Evolutionary conservation across 1,140 invertebrate genomes (phyloP).

Genomic region (Caenorhabditis remanei): DNA sequence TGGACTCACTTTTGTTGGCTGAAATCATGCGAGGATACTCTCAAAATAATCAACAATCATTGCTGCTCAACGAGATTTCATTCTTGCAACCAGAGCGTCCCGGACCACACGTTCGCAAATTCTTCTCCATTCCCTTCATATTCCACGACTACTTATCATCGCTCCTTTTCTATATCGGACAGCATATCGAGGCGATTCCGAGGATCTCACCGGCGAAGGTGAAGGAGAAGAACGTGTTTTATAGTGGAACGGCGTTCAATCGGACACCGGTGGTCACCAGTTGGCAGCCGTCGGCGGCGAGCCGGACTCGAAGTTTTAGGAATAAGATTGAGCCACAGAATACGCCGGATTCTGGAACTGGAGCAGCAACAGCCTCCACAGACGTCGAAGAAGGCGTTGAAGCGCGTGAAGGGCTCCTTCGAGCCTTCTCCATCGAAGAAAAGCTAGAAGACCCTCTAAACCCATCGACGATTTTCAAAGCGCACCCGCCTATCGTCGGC

Average conservation of each 20-base stretch:
- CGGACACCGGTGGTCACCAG: background rate
- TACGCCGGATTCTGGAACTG: background rate
- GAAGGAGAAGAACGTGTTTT: background rate
- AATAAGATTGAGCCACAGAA: background rate
- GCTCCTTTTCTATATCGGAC: background rate
- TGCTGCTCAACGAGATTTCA: background rate
- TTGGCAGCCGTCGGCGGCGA: background rate
- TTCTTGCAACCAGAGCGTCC: background rate
- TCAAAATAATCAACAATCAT: conserved; percentile 23
- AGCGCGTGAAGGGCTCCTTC: background rate
- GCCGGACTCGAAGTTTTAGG: background rate
- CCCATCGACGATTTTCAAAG: background rate
- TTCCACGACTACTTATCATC: conserved; percentile 11
- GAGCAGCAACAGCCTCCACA: too few species aligned
- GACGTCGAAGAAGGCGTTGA: background rate
- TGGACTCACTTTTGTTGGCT: background rate
- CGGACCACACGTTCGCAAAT: background rate
- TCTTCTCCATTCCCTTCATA: conserved; percentile 34
- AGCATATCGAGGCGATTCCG: background rate
- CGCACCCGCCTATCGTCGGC: background rate
- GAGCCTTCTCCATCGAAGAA: background rate
- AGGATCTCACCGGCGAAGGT: conserved; percentile 12
- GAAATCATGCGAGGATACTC: conserved; percentile 31
- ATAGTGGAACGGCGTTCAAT: conserved; percentile 12
- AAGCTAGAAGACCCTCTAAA: background rate